Base-by-base conservation (phyloP, 2,113 vertebrate species). In the Triplophysa rosa region DNA sequence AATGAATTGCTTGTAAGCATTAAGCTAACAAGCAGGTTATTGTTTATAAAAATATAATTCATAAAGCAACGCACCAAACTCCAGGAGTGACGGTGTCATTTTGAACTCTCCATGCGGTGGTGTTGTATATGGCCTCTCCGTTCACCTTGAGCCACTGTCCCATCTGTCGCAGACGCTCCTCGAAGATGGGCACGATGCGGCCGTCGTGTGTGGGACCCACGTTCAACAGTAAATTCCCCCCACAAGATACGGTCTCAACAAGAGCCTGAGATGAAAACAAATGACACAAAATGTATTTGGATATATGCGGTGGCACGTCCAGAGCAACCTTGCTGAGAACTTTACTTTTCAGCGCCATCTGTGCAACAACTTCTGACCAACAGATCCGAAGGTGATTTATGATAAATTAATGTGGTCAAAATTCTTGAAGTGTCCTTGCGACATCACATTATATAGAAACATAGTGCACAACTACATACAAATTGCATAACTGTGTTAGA, bases 191-290 rank as follows among this genome's bases (percentile, higher is more conserved):
- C 16, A 92, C 16, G 1, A 99, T 95, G 67, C 87, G 91, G 1
- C 98, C 98, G 0, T 99, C 97, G 0, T 90, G 92, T 1, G 95
- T 97, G 64, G 98, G 96, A 0, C 97, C 96, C 0, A 98, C 81
- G 62, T 99, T 99, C 95, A 99, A 86, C 87, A 99, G 84, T 78
- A 98, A 90, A 86, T 99, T 99, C 75, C 97, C 98, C 33, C 97
- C 98, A 58, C 94, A 98, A 2, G 98, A 95, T 61, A 99, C 96
- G 0, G 97, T 98, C 90, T 96, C 93, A 56, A 93, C 95, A 54
- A 99, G 87, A 0, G 83, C 86, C 93, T 94, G 81, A 0, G 75
- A 61, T 47, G 68, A 12, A 84, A 80, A 63, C 14, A 47, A 33
- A 47, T 17, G 58, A 16, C 71, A 10, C 54, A 8, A 9, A 17